Percentiles rank a stretch among this genome's conserved stretches.
Evolutionary conservation across 2,888 invertebrate species (phyloP).

Genomic region (Harpalus rubripes): DNA sequence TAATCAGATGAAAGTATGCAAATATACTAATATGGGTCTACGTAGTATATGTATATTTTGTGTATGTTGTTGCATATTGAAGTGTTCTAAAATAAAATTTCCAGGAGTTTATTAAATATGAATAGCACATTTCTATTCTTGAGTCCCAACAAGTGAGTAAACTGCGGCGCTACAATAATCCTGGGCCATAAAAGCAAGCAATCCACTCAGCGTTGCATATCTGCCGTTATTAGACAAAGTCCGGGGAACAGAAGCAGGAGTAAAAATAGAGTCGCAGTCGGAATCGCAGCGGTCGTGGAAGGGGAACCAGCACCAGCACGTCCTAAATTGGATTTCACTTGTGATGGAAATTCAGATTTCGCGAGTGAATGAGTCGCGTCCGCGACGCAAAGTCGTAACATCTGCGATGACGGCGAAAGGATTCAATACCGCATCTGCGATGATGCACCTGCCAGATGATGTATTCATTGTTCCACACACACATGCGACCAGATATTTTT

Average conservation of each 20-base stretch:
- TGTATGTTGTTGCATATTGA: not conserved
- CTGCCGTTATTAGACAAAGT: constrained; percentile 45
- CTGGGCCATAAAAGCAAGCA: constrained; percentile 2
- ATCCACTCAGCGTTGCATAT: constrained; percentile 27
- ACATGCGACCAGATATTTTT: constrained; percentile 9
- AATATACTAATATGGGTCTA: too few relatives aligned
- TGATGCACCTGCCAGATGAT: constrained; percentile 48
- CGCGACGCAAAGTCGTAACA: constrained; percentile 23
- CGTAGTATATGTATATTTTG: not conserved
- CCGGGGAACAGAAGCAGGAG: too few relatives aligned
- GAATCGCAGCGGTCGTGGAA: not conserved
- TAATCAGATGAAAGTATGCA: too few relatives aligned
- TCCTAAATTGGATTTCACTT: constrained; percentile 56
- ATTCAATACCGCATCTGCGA: constrained; percentile 32
- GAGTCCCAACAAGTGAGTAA: constrained; percentile 26
- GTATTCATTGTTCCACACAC: constrained; percentile 49
- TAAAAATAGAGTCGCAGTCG: constrained; percentile 20
- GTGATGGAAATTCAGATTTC: constrained; percentile 61
- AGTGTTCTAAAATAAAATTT: not conserved
- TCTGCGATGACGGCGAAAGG: constrained; percentile 36
- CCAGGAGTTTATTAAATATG: constrained; percentile 21
- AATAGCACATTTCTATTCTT: constrained; percentile 8
- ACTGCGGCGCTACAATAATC: constrained; percentile 14
- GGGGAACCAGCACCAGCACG: constrained; percentile 29
- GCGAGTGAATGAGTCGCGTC: constrained; percentile 57